Conservation (phyloP, 1,140 invertebrate species). For the Proales similis region DNA sequence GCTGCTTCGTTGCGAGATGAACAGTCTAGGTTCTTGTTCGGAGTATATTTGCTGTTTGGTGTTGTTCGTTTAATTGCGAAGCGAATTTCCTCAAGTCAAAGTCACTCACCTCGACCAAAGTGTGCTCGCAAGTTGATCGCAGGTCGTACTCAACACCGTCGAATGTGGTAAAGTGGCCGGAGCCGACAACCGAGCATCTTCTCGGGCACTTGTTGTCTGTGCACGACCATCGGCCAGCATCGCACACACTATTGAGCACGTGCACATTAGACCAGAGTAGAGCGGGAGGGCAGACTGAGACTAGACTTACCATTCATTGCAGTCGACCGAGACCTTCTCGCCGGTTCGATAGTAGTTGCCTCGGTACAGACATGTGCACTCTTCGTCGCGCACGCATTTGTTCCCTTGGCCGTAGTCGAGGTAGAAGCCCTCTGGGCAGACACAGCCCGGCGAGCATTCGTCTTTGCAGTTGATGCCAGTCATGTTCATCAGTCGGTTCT, state of each 20-base stretch:
- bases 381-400: constrained; percentile 38
- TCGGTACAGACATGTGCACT: constrained; percentile 42
- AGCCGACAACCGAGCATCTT: constrained; percentile 60
- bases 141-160: constrained; percentile 39
- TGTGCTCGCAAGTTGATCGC: constrained; percentile 38
- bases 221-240: constrained; percentile 45
- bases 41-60: not conserved
- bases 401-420: constrained; percentile 33
- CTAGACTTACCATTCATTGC: constrained; percentile 41
- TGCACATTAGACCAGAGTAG: constrained; percentile 32
- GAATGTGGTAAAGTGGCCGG: constrained; percentile 41
- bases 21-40: not conserved
- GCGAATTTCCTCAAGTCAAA: not conserved
- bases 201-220: constrained; percentile 47
- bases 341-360: constrained; percentile 33
- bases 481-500: constrained; percentile 6
- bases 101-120: constrained; percentile 39
- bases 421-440: constrained; percentile 38
- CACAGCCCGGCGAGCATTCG: constrained; percentile 41
- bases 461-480: constrained; percentile 37
- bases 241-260: constrained; percentile 43
- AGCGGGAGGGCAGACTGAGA: constrained; percentile 37
- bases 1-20: constrained; percentile 3
- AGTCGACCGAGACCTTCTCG: constrained; percentile 39
- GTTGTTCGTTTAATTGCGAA: not conserved